Conservation (phyloP, 1,140 invertebrate genomes). For the Frieseomelitta varia region DNA sequence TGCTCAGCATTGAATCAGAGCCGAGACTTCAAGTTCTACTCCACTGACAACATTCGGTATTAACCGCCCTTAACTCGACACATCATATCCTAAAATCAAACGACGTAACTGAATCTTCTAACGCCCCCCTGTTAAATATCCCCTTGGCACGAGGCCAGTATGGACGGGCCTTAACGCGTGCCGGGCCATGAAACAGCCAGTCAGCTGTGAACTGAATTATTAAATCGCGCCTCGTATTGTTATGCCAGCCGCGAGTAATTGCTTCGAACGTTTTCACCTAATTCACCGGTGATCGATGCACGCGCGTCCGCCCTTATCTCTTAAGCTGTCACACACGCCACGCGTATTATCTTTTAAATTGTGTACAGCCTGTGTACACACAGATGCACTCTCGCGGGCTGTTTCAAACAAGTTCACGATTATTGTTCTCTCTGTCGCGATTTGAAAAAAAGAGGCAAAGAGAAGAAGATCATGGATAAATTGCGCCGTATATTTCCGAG, state of each 20-base stretch:
- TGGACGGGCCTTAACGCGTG: slow-evolving; percentile 25
- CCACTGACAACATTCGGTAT: background rate
- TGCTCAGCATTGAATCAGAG: background rate
- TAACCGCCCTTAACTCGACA: background rate
- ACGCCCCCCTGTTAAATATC: slow-evolving; percentile 6
- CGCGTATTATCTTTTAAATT: background rate
- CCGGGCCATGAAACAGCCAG: slow-evolving; percentile 29
- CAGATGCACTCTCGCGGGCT: background rate
- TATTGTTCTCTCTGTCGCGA: background rate
- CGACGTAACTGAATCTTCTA: background rate
- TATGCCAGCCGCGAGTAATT: slow-evolving; percentile 44
- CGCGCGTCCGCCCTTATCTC: background rate
- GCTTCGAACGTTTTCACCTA: slow-evolving; percentile 42
- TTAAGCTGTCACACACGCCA: too few species aligned
- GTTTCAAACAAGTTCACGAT: slow-evolving; percentile 21
- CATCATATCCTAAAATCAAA: slow-evolving; percentile 7
- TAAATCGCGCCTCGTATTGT: slow-evolving; percentile 54
- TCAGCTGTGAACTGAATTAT: slow-evolving; percentile 50
- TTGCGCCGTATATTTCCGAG: background rate
- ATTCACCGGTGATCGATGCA: slow-evolving; percentile 3
- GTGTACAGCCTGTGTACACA: background rate
- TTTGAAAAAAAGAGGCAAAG: slow-evolving; percentile 1
- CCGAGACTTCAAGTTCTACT: background rate
- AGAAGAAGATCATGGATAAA: slow-evolving; percentile 31
- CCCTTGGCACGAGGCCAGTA: slow-evolving; percentile 15